Evolutionary conservation across 2,113 vertebrate species (phyloP), one percentile per base, ranked within the genome.

Genomic region (Notothenia coriiceps): DNA sequence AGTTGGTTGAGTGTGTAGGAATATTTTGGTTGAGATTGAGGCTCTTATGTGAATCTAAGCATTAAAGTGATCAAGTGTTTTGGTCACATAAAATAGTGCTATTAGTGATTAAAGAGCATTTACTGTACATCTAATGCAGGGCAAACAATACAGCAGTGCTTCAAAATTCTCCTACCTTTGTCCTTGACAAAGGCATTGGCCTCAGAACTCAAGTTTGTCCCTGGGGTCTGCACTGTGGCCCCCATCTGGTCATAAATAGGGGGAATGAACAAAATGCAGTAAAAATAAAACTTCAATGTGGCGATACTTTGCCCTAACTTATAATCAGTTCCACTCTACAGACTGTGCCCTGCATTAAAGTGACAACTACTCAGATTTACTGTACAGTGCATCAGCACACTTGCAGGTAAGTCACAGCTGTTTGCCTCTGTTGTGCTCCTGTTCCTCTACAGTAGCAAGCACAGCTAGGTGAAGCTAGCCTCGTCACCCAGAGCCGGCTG

Each of bases 381-480:
- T 50, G 61, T 66, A 50, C 14, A 40, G 33, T 43, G 10, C 35
- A 12, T 82, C 86, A 87, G 73, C 81, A 76, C 25, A 66, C 66
- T 47, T 46, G 18, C 15, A 52, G 82, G 81, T 83, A 71, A 88
- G 84, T 81, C 77, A 50, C 74, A 78, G 75, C 72, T 80, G 51
- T 90, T 92, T 61, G 54, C 64, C 56, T 69, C 43, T 57, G 78
- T 63, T 79, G 62, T 85, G 70, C 65, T 78, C 29, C 50, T 29
- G 73, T 87, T 93, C 80, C 78, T 69, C 74, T 70, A 80, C 75
- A 83, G 67, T 80, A 60, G 29, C 44, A 78, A 91, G 79, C 83
- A 76, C 85, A 62, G 64, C 47, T 70, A 2, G 72, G 79, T 89
- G 82, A 89, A 82, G 66, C 64, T 29, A 68, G 68, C 76, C 88